A percentile compares a stretch with the other conserved stretches of the same genome.
These are phyloP conservation scores for Lepidurus packardi DNA, from an alignment of 1,140 invertebrate genomes.

Conservation along the genomic window DNA sequence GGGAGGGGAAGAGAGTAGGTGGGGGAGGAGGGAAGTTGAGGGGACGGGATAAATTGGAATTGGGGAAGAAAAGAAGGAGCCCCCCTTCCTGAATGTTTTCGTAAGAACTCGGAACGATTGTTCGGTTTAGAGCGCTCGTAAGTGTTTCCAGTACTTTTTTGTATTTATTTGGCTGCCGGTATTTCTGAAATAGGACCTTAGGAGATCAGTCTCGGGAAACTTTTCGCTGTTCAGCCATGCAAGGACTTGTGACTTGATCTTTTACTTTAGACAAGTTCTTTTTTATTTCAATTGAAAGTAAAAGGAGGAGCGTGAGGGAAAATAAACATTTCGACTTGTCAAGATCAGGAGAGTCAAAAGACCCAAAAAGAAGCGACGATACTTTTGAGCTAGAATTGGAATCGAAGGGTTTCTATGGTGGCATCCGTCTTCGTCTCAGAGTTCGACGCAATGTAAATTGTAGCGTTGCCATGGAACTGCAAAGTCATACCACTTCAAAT, in stretches of 20 bases:
- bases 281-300: not conserved
- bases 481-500: not conserved
- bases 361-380: not conserved
- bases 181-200: not conserved
- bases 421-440: not conserved
- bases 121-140: not conserved
- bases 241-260: constrained; percentile 19
- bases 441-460: constrained; percentile 5
- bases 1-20: too few species aligned
- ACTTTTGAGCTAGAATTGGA: not conserved
- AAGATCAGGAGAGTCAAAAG: not conserved
- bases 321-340: not conserved
- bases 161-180: not conserved
- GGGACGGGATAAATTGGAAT: too few species aligned
- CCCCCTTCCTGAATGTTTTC: not conserved
- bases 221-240: constrained; percentile 18
- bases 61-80: too few species aligned
- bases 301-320: not conserved
- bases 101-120: not conserved
- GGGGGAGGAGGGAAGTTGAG: too few species aligned
- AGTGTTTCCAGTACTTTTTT: not conserved
- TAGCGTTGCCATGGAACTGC: constrained; percentile 10
- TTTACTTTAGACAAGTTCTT: not conserved
- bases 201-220: not conserved
- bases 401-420: not conserved